Evolutionary conservation across 2,797 vertebrate genomes (phyloP), one percentile per base, ranked within the genome.

Genomic region (Helarctos malayanus): DNA sequence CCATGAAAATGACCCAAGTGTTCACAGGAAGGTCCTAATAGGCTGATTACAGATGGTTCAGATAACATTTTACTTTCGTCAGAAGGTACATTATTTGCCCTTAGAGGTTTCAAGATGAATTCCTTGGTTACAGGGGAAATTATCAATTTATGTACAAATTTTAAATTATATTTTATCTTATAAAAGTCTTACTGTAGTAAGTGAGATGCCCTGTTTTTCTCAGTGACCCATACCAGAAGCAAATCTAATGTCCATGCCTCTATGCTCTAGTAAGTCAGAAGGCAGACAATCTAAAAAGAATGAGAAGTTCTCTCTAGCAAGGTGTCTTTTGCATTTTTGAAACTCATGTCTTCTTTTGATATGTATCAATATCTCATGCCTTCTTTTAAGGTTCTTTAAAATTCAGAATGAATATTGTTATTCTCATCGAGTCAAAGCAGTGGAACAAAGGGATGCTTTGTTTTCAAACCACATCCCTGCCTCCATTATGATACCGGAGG

Each of bases 401-500:
- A 86, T 86, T 81, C 16, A 95, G 23, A 94, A 27, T 89, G 54
- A 97, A 80, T 87, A 63, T 21, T 91, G 18, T 65, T 75, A 35
- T 90, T 92, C 83, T 32, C 27, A 59, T 6, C 73, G 59, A 97
- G 49, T 88, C 32, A 63, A 97, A 93, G 27, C 57, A 89, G 41
- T 35, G 7, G 68, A 85, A 63, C 14, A n/a, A 73, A 91, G 6
- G 27, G 49, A 83, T 63, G 47, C 13, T 89, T 85, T 75, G 32
- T 47, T 87, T 94, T 87, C 71, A 79, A 69, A 65, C 57, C 19
- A 29, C 52, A 76, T 0, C 38, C 13, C 23, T 32, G 41, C 21
- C 32, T 23, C 35, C 41, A 25, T 9, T 49, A 27, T 3, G 32
- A 61, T 16, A 11, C 23, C 23, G 3, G 59, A n/a, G 2, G 4